Conservation (phyloP, 2,797 vertebrate genomes). For the Lithobates sylvaticus region DNA sequence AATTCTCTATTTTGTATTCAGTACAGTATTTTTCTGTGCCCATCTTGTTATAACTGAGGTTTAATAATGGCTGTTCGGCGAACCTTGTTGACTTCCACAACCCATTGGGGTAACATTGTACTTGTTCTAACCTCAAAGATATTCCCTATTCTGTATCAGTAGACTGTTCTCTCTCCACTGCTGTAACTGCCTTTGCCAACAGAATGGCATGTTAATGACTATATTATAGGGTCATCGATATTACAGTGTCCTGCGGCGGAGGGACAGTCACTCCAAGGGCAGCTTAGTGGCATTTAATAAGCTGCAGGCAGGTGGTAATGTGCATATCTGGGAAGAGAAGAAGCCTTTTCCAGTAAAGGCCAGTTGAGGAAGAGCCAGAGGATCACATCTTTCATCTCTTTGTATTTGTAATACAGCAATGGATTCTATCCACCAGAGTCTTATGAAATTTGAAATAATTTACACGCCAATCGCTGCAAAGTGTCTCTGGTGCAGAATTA, state of each 20-base stretch:
- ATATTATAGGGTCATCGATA: constrained; percentile 12
- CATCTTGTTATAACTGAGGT: no score
- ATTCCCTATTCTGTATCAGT: background rate
- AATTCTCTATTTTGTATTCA: no score
- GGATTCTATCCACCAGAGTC: background rate
- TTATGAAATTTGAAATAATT: background rate
- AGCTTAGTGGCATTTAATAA: constrained; percentile 1
- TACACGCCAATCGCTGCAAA: background rate
- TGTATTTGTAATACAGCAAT: background rate
- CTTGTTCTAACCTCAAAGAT: background rate
- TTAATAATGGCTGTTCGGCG: no score
- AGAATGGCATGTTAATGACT: background rate
- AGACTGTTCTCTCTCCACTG: background rate
- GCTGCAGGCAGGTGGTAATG: constrained; percentile 38
- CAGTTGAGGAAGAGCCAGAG: background rate
- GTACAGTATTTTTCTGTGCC: no score
- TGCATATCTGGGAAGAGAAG: constrained; percentile 9
- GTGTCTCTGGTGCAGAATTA: background rate
- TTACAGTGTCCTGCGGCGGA: background rate
- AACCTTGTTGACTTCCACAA: background rate
- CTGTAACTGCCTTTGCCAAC: background rate
- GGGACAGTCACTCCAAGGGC: background rate
- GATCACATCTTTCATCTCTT: background rate
- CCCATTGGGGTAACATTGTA: background rate
- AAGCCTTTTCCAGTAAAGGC: constrained; percentile 29